A percentile compares a stretch with the other conserved stretches of the same genome.
These are phyloP conservation scores for Melipona beecheii DNA, from an alignment of 2,888 invertebrate genomes.

Conservation along the genomic window DNA sequence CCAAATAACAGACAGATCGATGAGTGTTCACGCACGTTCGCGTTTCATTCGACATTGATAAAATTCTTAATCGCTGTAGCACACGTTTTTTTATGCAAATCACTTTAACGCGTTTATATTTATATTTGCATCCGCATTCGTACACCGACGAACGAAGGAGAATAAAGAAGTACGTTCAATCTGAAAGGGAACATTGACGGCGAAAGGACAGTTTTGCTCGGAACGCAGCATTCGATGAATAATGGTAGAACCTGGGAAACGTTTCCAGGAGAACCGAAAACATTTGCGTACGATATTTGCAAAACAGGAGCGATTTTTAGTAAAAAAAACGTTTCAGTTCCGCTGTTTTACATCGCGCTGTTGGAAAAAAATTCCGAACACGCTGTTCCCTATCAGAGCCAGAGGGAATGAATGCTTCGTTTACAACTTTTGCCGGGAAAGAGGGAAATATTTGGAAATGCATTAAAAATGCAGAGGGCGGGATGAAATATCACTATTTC, in stretches of 20 bases:
- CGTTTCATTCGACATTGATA: no score
- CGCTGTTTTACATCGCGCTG: not conserved
- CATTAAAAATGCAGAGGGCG: not conserved
- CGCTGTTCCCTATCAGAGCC: not conserved
- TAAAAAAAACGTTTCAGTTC: not conserved
- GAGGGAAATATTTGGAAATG: not conserved
- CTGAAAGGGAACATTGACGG: not conserved
- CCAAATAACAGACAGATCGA: not conserved
- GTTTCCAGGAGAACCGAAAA: not conserved
- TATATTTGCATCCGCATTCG: no score
- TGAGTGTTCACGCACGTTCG: not conserved
- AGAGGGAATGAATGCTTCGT: not conserved
- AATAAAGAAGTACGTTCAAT: not conserved
- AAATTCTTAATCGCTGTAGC: no score
- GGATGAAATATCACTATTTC: not conserved
- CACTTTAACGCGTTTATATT: no score
- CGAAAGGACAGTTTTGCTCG: not conserved
- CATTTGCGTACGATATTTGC: constrained; percentile 6
- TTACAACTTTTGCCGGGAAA: not conserved
- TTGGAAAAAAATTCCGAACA: not conserved
- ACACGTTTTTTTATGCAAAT: no score
- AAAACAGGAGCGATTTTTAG: not conserved
- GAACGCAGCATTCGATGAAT: not conserved
- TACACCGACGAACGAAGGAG: no score
- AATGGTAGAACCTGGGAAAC: not conserved